Evolutionary conservation across 2,797 vertebrate species (phyloP).

Genomic region (Australoheros facetus): DNA sequence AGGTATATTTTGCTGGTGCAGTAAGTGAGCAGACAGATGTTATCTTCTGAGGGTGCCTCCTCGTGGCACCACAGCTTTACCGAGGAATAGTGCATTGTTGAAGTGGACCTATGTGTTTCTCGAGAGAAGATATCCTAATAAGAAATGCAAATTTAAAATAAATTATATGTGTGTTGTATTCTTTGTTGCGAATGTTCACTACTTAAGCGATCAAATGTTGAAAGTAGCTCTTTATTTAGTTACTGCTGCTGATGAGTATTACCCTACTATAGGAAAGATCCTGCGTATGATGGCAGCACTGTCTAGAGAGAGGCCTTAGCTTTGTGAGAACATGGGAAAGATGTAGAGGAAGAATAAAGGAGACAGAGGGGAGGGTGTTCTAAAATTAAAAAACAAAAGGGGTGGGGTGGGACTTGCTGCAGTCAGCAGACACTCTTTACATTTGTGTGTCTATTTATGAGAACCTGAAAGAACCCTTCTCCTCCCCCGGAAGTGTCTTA

Average conservation of each 20-base stretch:
- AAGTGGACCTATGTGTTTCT: conserved; percentile 71
- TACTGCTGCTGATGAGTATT: conserved; percentile 64
- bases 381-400: not conserved
- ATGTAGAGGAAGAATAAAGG: not conserved
- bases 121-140: conserved; percentile 47
- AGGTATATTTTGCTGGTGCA: conserved; percentile 28
- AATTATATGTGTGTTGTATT: conserved; percentile 41
- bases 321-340: conserved; percentile 34
- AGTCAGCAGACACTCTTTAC: conserved; percentile 55
- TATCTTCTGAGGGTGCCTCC: conserved; percentile 25
- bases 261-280: conserved; percentile 45
- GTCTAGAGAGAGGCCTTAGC: conserved; percentile 69
- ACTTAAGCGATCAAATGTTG: conserved; percentile 35
- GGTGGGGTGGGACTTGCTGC: conserved; percentile 43
- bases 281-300: conserved; percentile 34
- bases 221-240: conserved; percentile 59
- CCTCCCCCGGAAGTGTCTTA: conserved; percentile 77
- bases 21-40: conserved; percentile 31
- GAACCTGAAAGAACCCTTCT: conserved; percentile 60
- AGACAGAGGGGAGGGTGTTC: conserved; percentile 20
- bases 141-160: conserved; percentile 50
- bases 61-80: conserved; percentile 54
- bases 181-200: conserved; percentile 52
- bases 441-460: conserved; percentile 51
- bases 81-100: conserved; percentile 46